phyloP scores from a whole-genome alignment of 2,888 invertebrate species.

The Drosophila ezoana region DNA sequence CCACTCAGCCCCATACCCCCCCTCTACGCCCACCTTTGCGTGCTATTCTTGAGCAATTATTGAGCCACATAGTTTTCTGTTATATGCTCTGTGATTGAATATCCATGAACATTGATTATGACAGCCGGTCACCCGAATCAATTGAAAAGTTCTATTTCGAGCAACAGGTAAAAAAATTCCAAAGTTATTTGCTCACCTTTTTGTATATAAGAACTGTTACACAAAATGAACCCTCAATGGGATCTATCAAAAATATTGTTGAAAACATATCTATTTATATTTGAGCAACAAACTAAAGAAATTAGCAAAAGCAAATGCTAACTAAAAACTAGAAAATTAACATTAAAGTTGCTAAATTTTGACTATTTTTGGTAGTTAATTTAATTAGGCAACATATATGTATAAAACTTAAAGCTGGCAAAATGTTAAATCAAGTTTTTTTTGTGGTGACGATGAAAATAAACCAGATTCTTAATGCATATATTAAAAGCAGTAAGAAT shows the following conservation, averaged over 20 bases:
- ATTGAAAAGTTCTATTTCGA: conserved; percentile 62
- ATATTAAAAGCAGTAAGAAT: conserved; percentile 1
- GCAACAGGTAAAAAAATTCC: conserved; percentile 47
- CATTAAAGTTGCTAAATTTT: conserved; percentile 3
- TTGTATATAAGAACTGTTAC: conserved; percentile 14
- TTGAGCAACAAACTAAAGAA: background rate
- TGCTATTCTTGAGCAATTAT: conserved; percentile 71
- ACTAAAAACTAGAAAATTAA: background rate
- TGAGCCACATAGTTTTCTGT: conserved; percentile 59
- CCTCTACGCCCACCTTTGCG: background rate
- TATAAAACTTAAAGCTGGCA: background rate
- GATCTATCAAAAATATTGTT: no score
- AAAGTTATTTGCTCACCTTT: conserved; percentile 43
- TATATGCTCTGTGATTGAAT: conserved; percentile 60
- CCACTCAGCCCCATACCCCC: conserved; percentile 6
- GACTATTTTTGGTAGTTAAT: conserved; percentile 14
- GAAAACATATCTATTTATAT: no score
- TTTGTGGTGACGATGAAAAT: background rate
- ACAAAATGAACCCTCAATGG: background rate
- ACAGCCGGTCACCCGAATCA: conserved; percentile 61
- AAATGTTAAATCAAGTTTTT: conserved; percentile 1
- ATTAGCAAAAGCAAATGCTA: conserved; percentile 8
- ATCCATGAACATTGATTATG: conserved; percentile 71
- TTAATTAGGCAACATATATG: conserved; percentile 23
- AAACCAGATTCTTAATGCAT: conserved; percentile 14